phyloP scores from a whole-genome alignment of 1,140 invertebrate genomes.

The Cotesia typhae region DNA sequence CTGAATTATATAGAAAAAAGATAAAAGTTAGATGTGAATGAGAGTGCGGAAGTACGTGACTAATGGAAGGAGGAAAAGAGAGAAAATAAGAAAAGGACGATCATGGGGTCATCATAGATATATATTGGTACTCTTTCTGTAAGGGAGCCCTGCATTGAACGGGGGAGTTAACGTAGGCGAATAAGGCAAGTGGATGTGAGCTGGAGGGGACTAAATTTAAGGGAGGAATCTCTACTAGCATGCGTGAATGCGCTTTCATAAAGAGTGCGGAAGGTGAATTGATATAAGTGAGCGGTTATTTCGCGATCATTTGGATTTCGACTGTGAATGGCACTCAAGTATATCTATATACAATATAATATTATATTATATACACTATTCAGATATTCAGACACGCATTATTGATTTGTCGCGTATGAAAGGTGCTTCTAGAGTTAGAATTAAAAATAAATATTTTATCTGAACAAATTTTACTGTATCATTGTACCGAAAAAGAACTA shows the following conservation, averaged over 20 bases:
- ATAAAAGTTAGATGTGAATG: slow-evolving; percentile 37
- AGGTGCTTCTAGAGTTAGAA: too few relatives aligned
- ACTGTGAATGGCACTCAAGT: not conserved
- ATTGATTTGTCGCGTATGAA: not conserved
- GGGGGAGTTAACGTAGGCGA: slow-evolving; percentile 28
- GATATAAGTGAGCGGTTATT: slow-evolving; percentile 68
- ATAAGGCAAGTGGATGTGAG: slow-evolving; percentile 35
- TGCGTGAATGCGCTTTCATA: slow-evolving; percentile 65
- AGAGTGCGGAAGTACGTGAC: slow-evolving; percentile 45
- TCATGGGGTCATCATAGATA: slow-evolving; percentile 8
- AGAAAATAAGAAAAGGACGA: slow-evolving; percentile 23
- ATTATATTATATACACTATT: not conserved
- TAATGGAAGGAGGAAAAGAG: slow-evolving; percentile 29
- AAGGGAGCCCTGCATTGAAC: not conserved
- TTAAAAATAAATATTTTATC: too few relatives aligned
- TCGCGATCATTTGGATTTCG: slow-evolving; percentile 63
- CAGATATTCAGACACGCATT: not conserved
- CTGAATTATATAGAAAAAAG: slow-evolving; percentile 20
- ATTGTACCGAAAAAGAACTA: too few relatives aligned
- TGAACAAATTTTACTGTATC: too few relatives aligned
- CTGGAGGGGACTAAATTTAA: slow-evolving; percentile 36
- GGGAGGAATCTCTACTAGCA: slow-evolving; percentile 45
- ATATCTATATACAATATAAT: not conserved
- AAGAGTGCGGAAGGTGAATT: slow-evolving; percentile 62
- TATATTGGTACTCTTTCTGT: not conserved